Percentiles rank a stretch among this genome's conserved stretches.
phyloP scores from a whole-genome alignment of 2,888 invertebrate genomes.

The Sminthurides aquaticus region DNA sequence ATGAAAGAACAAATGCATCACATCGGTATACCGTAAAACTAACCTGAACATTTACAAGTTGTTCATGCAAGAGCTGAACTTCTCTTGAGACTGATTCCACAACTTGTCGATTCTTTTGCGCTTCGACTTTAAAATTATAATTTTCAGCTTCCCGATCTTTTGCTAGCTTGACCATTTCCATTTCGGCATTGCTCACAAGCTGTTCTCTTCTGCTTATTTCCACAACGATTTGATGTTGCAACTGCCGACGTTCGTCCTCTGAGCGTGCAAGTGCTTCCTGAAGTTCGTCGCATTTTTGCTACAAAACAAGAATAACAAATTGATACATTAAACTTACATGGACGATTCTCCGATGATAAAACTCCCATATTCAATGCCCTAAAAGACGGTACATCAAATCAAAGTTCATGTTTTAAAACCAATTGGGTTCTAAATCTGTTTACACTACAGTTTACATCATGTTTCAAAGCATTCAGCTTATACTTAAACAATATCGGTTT shows the following conservation, averaged over 20 bases:
- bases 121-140: not conserved
- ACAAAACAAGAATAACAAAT: not conserved
- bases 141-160: not conserved
- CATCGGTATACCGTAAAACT: not conserved
- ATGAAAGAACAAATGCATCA: no score
- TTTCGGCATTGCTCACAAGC: not conserved
- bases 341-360: no score
- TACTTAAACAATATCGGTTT: no score
- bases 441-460: no score
- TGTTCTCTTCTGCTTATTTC: not conserved
- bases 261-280: not conserved
- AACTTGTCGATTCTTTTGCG: not conserved
- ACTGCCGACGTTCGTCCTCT: not conserved
- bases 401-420: no score
- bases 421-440: no score
- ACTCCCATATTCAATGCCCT: no score
- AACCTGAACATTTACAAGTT: conserved; percentile 27
- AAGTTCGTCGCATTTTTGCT: not conserved
- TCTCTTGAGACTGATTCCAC: conserved; percentile 13
- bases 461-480: no score
- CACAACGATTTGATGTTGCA: not conserved
- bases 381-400: no score
- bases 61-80: conserved; percentile 24
- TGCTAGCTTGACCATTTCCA: not conserved
- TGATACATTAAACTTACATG: not conserved